Evolutionary conservation across 2,113 vertebrate species (phyloP).

Genomic region (Ageneiosus marmoratus): DNA sequence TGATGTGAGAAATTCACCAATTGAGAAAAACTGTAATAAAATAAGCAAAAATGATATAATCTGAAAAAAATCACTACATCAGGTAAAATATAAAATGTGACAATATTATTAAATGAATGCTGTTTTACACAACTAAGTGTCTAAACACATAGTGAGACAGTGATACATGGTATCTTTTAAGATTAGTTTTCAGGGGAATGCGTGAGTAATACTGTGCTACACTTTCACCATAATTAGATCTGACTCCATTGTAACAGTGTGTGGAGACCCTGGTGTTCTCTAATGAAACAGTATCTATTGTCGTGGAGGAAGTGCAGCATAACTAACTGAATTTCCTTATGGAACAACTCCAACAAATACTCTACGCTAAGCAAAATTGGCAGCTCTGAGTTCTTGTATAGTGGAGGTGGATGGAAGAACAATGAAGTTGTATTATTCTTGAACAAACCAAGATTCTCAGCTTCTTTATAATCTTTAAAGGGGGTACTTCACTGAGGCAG

Average conservation of each 20-base stretch:
- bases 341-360: conserved; percentile 41
- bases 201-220: background rate
- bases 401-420: conserved; percentile 72
- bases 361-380: conserved; percentile 50
- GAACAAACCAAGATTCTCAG: conserved; percentile 61
- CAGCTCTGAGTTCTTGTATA: conserved; percentile 57
- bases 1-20: no score
- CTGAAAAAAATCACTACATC: background rate
- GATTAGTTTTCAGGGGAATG: conserved; percentile 1
- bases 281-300: conserved; percentile 45
- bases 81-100: background rate
- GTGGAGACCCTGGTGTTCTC: conserved; percentile 59
- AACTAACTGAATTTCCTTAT: conserved; percentile 68
- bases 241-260: conserved; percentile 37
- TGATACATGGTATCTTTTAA: background rate
- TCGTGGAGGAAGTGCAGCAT: conserved; percentile 65
- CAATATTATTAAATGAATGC: background rate
- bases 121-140: background rate
- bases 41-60: background rate
- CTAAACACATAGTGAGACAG: background rate
- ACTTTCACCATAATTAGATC: conserved; percentile 49
- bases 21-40: background rate
- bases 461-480: conserved; percentile 63
- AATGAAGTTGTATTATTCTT: conserved; percentile 72
- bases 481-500: conserved; percentile 1